Conservation (phyloP, 2,797 vertebrate genomes). For the Fistularia commersonii region DNA sequence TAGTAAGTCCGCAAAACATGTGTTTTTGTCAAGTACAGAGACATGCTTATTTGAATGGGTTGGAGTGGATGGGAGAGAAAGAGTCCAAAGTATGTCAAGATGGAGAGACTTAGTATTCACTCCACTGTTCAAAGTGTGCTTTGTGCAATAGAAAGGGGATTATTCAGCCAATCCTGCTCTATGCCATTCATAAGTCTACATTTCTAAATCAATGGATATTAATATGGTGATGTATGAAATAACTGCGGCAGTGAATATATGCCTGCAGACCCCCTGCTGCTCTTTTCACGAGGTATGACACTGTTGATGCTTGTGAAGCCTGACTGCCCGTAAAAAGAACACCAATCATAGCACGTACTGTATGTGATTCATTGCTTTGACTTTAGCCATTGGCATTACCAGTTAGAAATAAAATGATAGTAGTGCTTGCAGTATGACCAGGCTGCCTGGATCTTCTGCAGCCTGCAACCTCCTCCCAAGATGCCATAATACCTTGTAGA, state of each 20-base stretch:
- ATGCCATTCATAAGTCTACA: slow-evolving; percentile 58
- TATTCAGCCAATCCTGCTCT: slow-evolving; percentile 63
- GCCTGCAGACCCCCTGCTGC: slow-evolving; percentile 10
- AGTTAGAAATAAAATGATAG: too few species aligned
- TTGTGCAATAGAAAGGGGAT: slow-evolving; percentile 67
- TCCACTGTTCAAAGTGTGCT: slow-evolving; percentile 61
- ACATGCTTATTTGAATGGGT: slow-evolving; percentile 48
- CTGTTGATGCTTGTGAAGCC: slow-evolving; percentile 22
- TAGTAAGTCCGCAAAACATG: slow-evolving; percentile 55
- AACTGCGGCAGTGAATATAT: slow-evolving; percentile 4
- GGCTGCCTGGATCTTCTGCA: slow-evolving; percentile 39
- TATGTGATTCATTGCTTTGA: slow-evolving; percentile 42
- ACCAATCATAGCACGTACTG: slow-evolving; percentile 35
- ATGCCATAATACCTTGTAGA: slow-evolving; percentile 35
- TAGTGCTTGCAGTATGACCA: too few species aligned
- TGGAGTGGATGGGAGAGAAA: slow-evolving; percentile 54
- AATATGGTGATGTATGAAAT: slow-evolving; percentile 35
- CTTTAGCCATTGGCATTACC: slow-evolving; percentile 21
- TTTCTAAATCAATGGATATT: slow-evolving; percentile 63
- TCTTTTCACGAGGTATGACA: slow-evolving; percentile 25
- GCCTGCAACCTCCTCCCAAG: slow-evolving; percentile 29
- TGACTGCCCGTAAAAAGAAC: slow-evolving; percentile 36
- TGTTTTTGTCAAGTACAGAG: slow-evolving; percentile 64
- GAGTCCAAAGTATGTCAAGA: slow-evolving; percentile 56
- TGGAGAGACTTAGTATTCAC: slow-evolving; percentile 63